Evolutionary conservation across 2,888 invertebrate species (phyloP).

Genomic region (Habroteleia sp.): DNA sequence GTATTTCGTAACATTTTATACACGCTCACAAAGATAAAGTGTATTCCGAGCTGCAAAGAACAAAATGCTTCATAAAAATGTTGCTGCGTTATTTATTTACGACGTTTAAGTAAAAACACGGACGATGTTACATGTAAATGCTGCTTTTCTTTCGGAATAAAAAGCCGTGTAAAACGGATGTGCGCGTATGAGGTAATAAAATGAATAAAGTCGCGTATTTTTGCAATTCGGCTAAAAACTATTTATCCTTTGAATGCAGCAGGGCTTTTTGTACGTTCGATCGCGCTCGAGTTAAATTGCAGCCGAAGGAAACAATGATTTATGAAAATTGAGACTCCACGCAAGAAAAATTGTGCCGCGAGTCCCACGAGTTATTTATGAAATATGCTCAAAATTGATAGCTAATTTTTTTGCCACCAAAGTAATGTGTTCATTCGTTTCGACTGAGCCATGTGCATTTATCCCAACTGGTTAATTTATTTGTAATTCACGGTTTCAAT

Average conservation of each 20-base stretch:
- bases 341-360: conserved; percentile 45
- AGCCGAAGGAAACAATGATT: conserved; percentile 50
- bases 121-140: conserved; percentile 59
- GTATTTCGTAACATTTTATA: conserved; percentile 44
- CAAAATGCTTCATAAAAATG: conserved; percentile 60
- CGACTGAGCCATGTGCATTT: background rate
- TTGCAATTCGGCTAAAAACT: conserved; percentile 59
- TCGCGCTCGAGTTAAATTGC: conserved; percentile 48
- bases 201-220: conserved; percentile 59
- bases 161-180: conserved; percentile 57
- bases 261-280: conserved; percentile 46
- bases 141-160: conserved; percentile 48
- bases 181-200: conserved; percentile 55
- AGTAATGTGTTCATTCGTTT: conserved; percentile 1
- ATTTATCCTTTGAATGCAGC: conserved; percentile 51
- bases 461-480: too few species aligned
- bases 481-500: too few species aligned
- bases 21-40: conserved; percentile 43
- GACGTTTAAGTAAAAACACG: conserved; percentile 62
- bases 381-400: conserved; percentile 43
- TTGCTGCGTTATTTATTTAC: conserved; percentile 59
- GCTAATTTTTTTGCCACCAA: conserved; percentile 11
- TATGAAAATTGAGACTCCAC: conserved; percentile 58
- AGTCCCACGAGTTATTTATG: conserved; percentile 32
- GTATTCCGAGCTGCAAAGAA: conserved; percentile 48